Base-by-base conservation (phyloP, 2,888 invertebrate genomes). In the Drosophila birchii region DNA sequence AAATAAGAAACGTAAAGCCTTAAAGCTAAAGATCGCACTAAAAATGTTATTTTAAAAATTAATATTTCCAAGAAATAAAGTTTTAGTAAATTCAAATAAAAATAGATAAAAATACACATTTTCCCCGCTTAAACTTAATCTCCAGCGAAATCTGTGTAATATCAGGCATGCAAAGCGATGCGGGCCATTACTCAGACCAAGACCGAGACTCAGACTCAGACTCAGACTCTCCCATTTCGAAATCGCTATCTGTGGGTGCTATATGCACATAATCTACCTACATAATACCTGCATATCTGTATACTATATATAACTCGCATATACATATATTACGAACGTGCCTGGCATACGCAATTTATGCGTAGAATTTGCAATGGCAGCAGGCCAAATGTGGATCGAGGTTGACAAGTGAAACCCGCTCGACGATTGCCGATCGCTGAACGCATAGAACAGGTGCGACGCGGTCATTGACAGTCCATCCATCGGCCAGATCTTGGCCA, bases 371-470 rank as follows among this genome's bases (percentile, higher is more conserved):
- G 71, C 80, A 83, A 83, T 79, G 67, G 47, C 67, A 54, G 41
- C 67, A 34, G 55, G 26, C 39, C 75, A 77, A 81, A 85, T 78
- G 79, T 87, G 85, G 84, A 86, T 84, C 84, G 84, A 85, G 87
- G 86, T 81, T 79, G 77, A 76, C 74, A 68, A 68, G 78, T 76
- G 70, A 70, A 69, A 59, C 56, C 51, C 9, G 51, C 51, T 53
- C 55, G 55, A 54, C 41, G 39, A 12, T 20, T 11, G 41, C 3
- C 18, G 20, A 44, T 23, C 43, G 41, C 41, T 29, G 29, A 29
- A 29, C 36, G 39, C 39, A 45, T 45, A 45, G 38, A 49, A 49
- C 49, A 49, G 49, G 49, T 49, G 49, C 49, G 32, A 34, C 32
- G 51, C 51, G 51, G 51, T 53, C 51, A 53, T 53, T 53, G 51